Evolutionary conservation across 1,140 invertebrate genomes (phyloP), one percentile per base, ranked within the genome.

Genomic region (Penaeus indicus): DNA sequence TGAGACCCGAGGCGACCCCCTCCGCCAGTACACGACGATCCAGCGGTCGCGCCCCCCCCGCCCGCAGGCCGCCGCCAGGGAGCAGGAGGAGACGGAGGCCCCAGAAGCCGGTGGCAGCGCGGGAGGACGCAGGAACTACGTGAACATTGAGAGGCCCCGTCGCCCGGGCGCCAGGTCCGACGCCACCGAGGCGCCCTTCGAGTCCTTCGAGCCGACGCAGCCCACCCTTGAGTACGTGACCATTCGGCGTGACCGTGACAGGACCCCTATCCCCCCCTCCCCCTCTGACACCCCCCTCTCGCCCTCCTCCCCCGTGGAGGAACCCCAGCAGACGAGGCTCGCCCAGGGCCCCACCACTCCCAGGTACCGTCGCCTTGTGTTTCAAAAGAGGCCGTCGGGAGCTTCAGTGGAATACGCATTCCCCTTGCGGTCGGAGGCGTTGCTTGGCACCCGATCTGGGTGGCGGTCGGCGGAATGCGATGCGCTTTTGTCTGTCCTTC

Each of bases 171-270:
- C 67, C n/a, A 8, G 0, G 67, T 32, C 67, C 19, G 67, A n/a
- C 5, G 67, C 32, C 67, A 32, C 67, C 16, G 67, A 72, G 7
- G 47, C 84, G 13, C 67, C 69, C 38, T 60, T 61, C 38, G 84
- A 85, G n/a, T 21, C 22, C 16, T 21, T 77, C 27, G 72, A 61
- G 42, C 32, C 89, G 13, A 85, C 86, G 21, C 86, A 91, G 42
- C 77, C 86, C n/a, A 54, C 78, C 38, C 86, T 90, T 67, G 69
- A 91, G 88, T 91, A 91, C 77, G 88, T 89, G 75, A 89, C 88
- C 61, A 85, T 89, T 67, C 38, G 13, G 22, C 88, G 88, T 47
- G 19, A 62, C 60, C n/a, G 88, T n/a, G n/a, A 61, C 42, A 87
- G 32, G 42, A 72, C 42, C n/a, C 47, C 64, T 25, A 77, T 64